These are phyloP conservation scores for Phrynocephalus guinanensis DNA, from an alignment of 2,797 vertebrate species.

Conservation along the genomic window DNA sequence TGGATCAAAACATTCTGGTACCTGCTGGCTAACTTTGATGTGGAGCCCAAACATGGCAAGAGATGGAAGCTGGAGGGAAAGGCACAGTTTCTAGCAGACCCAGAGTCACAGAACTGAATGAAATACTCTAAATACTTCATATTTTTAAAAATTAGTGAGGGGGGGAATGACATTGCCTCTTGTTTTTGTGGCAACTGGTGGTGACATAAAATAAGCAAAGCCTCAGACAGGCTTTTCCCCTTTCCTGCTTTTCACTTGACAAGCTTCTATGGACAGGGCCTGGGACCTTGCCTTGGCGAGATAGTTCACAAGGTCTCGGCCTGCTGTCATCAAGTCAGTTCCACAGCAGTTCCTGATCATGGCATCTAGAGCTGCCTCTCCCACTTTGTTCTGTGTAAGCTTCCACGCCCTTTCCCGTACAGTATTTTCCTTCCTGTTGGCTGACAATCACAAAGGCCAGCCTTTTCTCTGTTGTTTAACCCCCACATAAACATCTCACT, in stretches of 20 bases:
- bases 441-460: fast-evolving
- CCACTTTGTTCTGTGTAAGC: neutral
- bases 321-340: neutral
- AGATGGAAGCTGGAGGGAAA: neutral
- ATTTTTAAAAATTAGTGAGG: no score
- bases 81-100: neutral
- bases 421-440: neutral
- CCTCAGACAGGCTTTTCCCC: neutral
- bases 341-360: constrained; percentile 15
- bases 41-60: neutral
- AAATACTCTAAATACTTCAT: neutral
- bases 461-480: constrained; percentile 24
- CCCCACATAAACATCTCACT: neutral
- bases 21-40: neutral
- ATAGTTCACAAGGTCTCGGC: neutral
- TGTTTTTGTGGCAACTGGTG: neutral
- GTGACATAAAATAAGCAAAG: neutral
- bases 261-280: neutral
- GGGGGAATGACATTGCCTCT: neutral
- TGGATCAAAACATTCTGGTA: neutral
- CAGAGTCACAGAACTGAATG: neutral
- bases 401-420: neutral
- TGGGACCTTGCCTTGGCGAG: neutral
- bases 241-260: no score
- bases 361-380: neutral